These are phyloP conservation scores for Myiozetetes cayanensis DNA, from an alignment of 2,113 vertebrate genomes.

Conservation along the genomic window DNA sequence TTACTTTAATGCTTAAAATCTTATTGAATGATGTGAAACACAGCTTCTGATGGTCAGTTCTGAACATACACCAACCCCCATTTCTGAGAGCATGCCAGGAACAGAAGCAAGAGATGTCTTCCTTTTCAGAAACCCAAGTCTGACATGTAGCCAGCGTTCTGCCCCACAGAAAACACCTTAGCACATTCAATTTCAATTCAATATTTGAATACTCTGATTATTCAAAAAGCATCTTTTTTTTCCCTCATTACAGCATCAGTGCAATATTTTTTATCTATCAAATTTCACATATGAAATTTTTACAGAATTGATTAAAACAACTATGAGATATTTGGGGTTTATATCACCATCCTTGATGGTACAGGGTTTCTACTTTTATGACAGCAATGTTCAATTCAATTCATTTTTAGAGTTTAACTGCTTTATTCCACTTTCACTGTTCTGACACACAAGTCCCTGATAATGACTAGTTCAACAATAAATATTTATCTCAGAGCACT, in stretches of 20 bases:
- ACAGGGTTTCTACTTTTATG: background rate
- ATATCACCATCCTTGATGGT: background rate
- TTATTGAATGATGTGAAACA: background rate
- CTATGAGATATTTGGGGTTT: background rate
- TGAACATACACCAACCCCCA: background rate
- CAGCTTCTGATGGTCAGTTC: background rate
- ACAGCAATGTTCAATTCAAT: background rate
- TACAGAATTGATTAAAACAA: background rate
- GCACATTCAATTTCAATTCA: background rate
- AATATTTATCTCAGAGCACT: conserved; percentile 16
- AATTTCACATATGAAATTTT: background rate
- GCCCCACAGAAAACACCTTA: background rate
- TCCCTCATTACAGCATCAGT: background rate
- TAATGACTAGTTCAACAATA: background rate
- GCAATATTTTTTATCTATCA: background rate
- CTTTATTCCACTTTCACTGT: conserved; percentile 25
- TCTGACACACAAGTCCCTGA: background rate
- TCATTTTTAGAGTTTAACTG: background rate
- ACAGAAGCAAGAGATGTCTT: background rate
- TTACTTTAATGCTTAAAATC: background rate
- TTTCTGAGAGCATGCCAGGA: background rate
- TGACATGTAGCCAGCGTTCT: background rate
- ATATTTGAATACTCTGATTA: background rate
- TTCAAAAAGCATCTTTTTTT: background rate
- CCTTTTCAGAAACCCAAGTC: background rate